phyloP scores from a whole-genome alignment of 2,888 invertebrate genomes.

The Drosophila anomelani region DNA sequence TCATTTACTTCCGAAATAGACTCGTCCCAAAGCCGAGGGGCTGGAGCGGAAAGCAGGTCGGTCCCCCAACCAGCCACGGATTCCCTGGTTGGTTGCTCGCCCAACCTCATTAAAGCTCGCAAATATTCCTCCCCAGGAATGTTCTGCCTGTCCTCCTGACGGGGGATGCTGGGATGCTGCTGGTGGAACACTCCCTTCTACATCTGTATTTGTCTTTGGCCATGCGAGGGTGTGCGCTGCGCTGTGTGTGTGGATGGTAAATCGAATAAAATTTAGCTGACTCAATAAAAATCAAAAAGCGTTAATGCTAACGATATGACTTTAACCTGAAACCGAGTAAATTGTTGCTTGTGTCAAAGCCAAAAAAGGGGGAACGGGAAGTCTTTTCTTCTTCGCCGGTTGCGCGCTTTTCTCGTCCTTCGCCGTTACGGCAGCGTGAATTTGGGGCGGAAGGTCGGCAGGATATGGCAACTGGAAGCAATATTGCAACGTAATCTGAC shows the following conservation, averaged over 20 bases:
- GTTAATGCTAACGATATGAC: conserved; percentile 85
- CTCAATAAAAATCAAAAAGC: conserved; percentile 85
- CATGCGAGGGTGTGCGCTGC: conserved; percentile 35
- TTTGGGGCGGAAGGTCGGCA: conserved; percentile 69
- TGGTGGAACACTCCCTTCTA: conserved; percentile 11
- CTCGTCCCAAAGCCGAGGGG: conserved; percentile 28
- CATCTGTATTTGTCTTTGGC: conserved; percentile 37
- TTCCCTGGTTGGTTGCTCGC: conserved; percentile 76
- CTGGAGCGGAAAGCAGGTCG: conserved; percentile 40
- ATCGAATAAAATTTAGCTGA: conserved; percentile 84
- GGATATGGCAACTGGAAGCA: conserved; percentile 80
- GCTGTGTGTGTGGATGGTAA: conserved; percentile 63
- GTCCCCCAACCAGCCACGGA: conserved; percentile 55
- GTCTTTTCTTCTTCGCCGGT: conserved; percentile 13
- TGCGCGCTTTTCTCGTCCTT: conserved; percentile 22
- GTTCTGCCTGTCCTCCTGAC: conserved; percentile 54
- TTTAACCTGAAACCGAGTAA: conserved; percentile 81
- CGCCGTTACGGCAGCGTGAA: conserved; percentile 37
- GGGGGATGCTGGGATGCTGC: conserved; percentile 54
- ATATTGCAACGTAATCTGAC: conserved; percentile 78
- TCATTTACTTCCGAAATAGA: conserved; percentile 82
- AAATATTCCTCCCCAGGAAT: conserved; percentile 77
- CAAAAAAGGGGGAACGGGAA: conserved; percentile 50
- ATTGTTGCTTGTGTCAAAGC: conserved; percentile 80
- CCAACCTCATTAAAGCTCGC: conserved; percentile 76